Conservation (phyloP, 1,140 invertebrate genomes). For the Nautilus pompilius region DNA sequence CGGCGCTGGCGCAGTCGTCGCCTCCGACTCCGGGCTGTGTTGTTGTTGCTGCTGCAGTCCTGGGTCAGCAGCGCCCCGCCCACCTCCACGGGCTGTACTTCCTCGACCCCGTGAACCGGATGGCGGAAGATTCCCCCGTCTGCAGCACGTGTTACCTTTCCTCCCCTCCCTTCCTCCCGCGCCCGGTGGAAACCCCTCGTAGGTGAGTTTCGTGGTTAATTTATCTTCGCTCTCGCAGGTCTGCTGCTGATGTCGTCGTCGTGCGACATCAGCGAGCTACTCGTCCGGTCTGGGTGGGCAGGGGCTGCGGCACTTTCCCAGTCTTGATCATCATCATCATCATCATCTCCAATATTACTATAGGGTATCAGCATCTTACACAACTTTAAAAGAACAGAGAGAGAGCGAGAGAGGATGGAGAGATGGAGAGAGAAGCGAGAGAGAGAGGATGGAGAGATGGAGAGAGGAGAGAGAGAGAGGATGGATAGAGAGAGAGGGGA, state of each 20-base stretch:
- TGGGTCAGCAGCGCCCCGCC: too few species aligned
- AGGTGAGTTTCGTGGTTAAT: too few species aligned
- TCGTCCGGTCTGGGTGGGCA: background rate
- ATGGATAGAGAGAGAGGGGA: background rate
- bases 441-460: background rate
- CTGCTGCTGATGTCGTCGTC: background rate
- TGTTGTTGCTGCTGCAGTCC: too few species aligned
- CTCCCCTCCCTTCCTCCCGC: too few species aligned
- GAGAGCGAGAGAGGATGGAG: background rate
- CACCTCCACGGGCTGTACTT: too few species aligned
- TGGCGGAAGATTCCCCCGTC: too few species aligned
- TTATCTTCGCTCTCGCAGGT: background rate
- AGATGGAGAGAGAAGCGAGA: background rate
- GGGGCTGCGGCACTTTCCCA: background rate
- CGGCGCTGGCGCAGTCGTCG: too few species aligned
- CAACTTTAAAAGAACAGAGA: background rate
- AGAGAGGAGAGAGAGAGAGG: background rate
- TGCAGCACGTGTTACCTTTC: too few species aligned
- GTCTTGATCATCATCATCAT: background rate
- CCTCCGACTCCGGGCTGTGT: too few species aligned
- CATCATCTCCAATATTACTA: background rate
- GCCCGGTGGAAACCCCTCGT: too few species aligned
- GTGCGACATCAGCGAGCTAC: background rate
- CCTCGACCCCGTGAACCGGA: too few species aligned
- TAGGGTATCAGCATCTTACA: background rate